Conservation (phyloP, 1,140 invertebrate species). For the Onthophagus taurus region DNA sequence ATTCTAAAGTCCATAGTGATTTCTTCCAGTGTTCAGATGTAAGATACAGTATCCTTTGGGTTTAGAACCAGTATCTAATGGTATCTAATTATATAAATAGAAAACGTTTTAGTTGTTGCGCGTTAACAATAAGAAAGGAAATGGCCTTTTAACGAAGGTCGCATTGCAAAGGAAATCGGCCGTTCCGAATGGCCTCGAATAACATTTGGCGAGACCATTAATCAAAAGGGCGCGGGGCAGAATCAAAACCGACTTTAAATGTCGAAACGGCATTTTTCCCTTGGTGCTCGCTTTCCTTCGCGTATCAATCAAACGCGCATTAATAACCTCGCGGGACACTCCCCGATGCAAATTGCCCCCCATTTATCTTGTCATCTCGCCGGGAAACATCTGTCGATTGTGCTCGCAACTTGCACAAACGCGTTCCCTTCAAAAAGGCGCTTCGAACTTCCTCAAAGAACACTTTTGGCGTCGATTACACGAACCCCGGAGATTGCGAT, state of each 20-base stretch:
- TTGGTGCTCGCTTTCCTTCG: not conserved
- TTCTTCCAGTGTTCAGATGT: too few relatives aligned
- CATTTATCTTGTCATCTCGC: slow-evolving; percentile 13
- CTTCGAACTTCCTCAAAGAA: too few relatives aligned
- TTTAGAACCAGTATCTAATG: too few relatives aligned
- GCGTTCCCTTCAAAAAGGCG: too few relatives aligned
- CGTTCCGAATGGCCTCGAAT: not conserved
- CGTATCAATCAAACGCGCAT: slow-evolving; percentile 8
- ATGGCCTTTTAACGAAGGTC: slow-evolving; percentile 3
- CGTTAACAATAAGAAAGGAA: slow-evolving; percentile 4
- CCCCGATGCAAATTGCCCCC: slow-evolving; percentile 6
- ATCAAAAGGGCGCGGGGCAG: slow-evolving; percentile 12
- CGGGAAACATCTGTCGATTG: too few relatives aligned
- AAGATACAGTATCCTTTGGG: too few relatives aligned
- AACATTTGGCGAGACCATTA: slow-evolving; percentile 5
- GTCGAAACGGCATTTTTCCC: slow-evolving; percentile 7
- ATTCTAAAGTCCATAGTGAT: too few relatives aligned
- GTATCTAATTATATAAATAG: too few relatives aligned
- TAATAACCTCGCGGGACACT: slow-evolving; percentile 10
- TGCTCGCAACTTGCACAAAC: too few relatives aligned
- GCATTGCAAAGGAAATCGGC: not conserved
- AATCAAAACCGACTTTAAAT: slow-evolving; percentile 11
- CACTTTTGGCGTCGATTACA: too few relatives aligned
- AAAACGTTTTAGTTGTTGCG: too few relatives aligned
- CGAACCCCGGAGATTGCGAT: too few relatives aligned